phyloP scores from a whole-genome alignment of 2,888 invertebrate species.

The Eulithis prunata region DNA sequence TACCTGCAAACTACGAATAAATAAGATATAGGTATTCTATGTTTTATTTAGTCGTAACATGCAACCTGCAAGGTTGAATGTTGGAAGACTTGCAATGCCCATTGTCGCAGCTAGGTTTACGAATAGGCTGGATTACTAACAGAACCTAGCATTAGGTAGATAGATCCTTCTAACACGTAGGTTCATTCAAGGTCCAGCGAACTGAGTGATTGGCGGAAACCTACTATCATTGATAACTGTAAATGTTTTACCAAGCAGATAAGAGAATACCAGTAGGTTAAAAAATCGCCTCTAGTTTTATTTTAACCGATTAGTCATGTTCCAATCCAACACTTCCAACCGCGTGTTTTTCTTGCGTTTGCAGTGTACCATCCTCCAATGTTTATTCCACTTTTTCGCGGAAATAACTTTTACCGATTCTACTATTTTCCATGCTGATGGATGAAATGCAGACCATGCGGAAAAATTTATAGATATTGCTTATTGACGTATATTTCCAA shows the following conservation, averaged over 20 bases:
- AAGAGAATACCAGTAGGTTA: constrained; percentile 1
- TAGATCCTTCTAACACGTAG: too few species aligned
- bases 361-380: not conserved
- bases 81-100: too few species aligned
- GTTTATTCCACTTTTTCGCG: not conserved
- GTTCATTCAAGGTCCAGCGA: constrained; percentile 16
- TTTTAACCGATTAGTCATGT: not conserved
- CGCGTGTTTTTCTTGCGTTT: not conserved
- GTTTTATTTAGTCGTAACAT: too few species aligned
- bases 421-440: not conserved
- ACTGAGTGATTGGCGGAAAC: constrained; percentile 15
- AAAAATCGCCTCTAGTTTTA: not conserved
- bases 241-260: constrained; percentile 1
- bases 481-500: constrained; percentile 1
- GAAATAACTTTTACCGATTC: not conserved
- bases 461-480: not conserved
- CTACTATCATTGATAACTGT: constrained; percentile 10
- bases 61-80: too few species aligned
- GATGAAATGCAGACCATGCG: constrained; percentile 1
- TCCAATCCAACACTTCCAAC: not conserved
- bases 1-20: too few species aligned
- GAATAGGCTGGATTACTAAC: too few species aligned
- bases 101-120: too few species aligned
- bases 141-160: too few species aligned
- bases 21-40: too few species aligned